Conservation (phyloP, 1,140 invertebrate genomes). For the Vanessa tameamea region DNA sequence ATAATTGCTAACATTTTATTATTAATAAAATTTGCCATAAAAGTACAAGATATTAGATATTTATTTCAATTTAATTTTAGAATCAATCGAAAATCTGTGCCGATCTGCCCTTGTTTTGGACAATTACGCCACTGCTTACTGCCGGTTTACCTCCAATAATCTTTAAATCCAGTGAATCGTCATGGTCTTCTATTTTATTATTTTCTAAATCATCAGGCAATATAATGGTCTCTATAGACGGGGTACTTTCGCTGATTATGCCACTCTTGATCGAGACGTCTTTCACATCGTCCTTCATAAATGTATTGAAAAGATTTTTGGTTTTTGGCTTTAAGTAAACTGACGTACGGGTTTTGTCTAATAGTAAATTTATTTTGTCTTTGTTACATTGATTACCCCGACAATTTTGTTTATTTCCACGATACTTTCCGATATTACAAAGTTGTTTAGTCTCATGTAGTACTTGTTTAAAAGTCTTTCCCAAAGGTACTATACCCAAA, state of each 20-base stretch:
- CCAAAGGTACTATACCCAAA: constrained; percentile 49
- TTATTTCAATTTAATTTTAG: too few relatives aligned
- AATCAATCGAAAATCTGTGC: constrained; percentile 14
- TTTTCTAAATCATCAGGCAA: background rate
- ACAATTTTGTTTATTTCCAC: background rate
- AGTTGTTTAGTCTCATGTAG: background rate
- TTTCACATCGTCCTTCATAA: background rate
- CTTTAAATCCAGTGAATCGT: constrained; percentile 38
- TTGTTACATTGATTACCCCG: background rate
- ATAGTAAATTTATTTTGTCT: background rate
- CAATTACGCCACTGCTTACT: constrained; percentile 55
- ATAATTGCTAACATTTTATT: too few relatives aligned
- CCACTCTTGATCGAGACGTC: background rate
- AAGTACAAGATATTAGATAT: too few relatives aligned
- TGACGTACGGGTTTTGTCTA: too few relatives aligned
- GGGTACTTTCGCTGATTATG: background rate
- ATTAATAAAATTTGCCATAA: too few relatives aligned
- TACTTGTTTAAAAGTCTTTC: constrained; percentile 1
- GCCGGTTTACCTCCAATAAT: constrained; percentile 59
- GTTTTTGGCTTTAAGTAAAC: too few relatives aligned
- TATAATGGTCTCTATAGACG: background rate
- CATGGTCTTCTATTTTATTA: constrained; percentile 1
- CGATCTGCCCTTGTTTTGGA: constrained; percentile 53
- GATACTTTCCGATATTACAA: background rate
- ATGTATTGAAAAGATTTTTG: too few relatives aligned